Percentiles rank a stretch among this genome's conserved stretches.
Conservation (phyloP, 2,888 invertebrate species). For the Eledona agricola region DNA sequence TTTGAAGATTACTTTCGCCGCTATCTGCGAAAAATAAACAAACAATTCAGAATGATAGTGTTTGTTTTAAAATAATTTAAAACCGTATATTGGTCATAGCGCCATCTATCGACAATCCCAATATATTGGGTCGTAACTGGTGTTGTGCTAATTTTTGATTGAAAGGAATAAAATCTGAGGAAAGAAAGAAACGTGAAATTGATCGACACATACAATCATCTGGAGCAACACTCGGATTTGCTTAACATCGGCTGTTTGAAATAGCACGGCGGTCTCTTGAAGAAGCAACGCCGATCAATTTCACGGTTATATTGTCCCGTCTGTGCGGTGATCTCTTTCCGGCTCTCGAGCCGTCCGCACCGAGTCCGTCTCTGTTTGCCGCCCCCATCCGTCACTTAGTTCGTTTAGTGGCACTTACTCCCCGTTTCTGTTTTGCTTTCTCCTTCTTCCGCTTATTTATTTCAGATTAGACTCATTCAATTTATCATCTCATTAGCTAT, state of each 20-base stretch:
- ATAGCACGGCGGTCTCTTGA: slow-evolving; percentile 54
- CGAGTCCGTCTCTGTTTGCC: slow-evolving; percentile 44
- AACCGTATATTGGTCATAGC: too few relatives aligned
- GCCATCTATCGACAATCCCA: too few relatives aligned
- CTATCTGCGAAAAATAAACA: too few relatives aligned
- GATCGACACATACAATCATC: slow-evolving; percentile 52
- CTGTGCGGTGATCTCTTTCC: slow-evolving; percentile 42
- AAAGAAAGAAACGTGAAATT: slow-evolving; percentile 48
- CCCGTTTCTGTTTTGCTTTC: slow-evolving; percentile 58
- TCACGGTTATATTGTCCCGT: slow-evolving; percentile 62
- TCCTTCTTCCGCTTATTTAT: slow-evolving; percentile 63
- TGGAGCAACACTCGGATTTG: slow-evolving; percentile 55
- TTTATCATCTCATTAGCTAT: slow-evolving; percentile 63
- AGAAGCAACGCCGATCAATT: slow-evolving; percentile 60
- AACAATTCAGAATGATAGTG: too few relatives aligned
- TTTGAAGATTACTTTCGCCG: too few relatives aligned
- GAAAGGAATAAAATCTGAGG: slow-evolving; percentile 4
- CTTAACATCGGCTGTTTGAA: slow-evolving; percentile 58
- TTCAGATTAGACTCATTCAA: slow-evolving; percentile 63
- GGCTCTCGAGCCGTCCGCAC: slow-evolving; percentile 32
- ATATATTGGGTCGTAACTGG: too few relatives aligned
- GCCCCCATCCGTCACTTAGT: slow-evolving; percentile 60
- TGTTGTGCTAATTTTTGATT: neutral
- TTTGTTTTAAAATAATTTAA: too few relatives aligned
- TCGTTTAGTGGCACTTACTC: slow-evolving; percentile 61